phyloP scores from a whole-genome alignment of 2,113 vertebrate species.

The Formicarius rufipectus region DNA sequence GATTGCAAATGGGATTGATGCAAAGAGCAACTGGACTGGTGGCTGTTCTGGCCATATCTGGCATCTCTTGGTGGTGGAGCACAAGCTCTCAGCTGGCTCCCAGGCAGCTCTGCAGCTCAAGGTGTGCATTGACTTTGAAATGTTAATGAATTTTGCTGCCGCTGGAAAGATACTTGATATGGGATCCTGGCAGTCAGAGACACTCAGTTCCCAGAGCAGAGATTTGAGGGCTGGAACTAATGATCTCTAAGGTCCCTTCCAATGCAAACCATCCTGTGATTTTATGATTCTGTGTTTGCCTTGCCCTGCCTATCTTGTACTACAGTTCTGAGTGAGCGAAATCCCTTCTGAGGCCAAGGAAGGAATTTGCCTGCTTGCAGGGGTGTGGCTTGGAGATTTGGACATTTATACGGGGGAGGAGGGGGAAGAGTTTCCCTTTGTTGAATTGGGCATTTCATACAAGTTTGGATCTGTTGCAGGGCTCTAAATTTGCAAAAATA shows the following conservation, averaged over 20 bases:
- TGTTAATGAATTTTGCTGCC: not conserved
- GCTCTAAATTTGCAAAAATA: constrained; percentile 10
- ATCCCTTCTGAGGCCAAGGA: not conserved
- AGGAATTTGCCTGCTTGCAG: not conserved
- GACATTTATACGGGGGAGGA: not conserved
- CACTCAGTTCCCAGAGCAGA: not conserved
- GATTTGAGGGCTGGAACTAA: not conserved
- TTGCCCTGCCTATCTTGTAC: not conserved
- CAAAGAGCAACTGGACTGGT: not conserved
- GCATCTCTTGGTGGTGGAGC: not conserved
- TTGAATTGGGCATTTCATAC: constrained; percentile 36
- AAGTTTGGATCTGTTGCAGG: constrained; percentile 35
- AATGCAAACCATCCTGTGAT: not conserved
- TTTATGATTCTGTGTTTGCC: not conserved
- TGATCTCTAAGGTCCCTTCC: not conserved
- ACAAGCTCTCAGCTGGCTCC: not conserved
- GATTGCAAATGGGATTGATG: not conserved
- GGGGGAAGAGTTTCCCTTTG: not conserved
- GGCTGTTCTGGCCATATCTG: not conserved
- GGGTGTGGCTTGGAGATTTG: not conserved
- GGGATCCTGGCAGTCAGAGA: not conserved
- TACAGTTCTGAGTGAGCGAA: not conserved
- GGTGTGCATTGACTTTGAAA: not conserved
- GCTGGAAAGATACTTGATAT: not conserved
- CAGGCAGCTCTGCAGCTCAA: not conserved